Evolutionary conservation across 1,140 invertebrate genomes (phyloP), one percentile per base, ranked within the genome.

Genomic region (Bicyclus anynana): DNA sequence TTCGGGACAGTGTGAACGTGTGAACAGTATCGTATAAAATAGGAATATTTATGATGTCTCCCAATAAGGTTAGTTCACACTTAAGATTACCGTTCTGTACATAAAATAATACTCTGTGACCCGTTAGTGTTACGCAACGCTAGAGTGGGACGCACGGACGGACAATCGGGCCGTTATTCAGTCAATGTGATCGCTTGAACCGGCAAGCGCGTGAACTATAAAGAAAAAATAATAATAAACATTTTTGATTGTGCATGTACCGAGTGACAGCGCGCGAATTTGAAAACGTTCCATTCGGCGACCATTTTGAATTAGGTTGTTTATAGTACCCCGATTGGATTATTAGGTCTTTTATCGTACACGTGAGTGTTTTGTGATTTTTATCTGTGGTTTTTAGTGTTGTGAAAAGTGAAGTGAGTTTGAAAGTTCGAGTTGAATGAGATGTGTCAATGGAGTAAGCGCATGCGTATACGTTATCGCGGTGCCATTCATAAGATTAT

Each of bases 71-170:
- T 7, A 33, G 23, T 52, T 53, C 10, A 55, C 59, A 65, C 52
- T 37, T 56, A 51, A 52, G 49, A 62, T 54, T 59, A 59, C 67
- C 59, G 64, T 64, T 77, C 70, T 77, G 66, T 68, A 70, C 67
- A 75, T 65, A 61, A 56, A 58, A 61, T 64, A 62, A 73, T 82
- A 82, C 77, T 84, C 79, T 81, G 78, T 77, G 74, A 69, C 68
- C 78, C 83, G 77, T 81, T 84, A 85, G 64, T 47, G 72, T 84
- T 84, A 79, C 77, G 76, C 78, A 83, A 84, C 66, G 64, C 63
- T 65, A 70, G 72, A 77, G 74, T 66, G 75, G 50, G 72, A 69
- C 71, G 74, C 67, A 79, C 76, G 60, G 65, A 74, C 72, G 56
- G 69, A 67, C 76, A 65, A 62, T 58, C 77, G 56, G 47, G 64